Conservation (phyloP, 23 tunicate species). For the Aplidium turbinatum region DNA sequence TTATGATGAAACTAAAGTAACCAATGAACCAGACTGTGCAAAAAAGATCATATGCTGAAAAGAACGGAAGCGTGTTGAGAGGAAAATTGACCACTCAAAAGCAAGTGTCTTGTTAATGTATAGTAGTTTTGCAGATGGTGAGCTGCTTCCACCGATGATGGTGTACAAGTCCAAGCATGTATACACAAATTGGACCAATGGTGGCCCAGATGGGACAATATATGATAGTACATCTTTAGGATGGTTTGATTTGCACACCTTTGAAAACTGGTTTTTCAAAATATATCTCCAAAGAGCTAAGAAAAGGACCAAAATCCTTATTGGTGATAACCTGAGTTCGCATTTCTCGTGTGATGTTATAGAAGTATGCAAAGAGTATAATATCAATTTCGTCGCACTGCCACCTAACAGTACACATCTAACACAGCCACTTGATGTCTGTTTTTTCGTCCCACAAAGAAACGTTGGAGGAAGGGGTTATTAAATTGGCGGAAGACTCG, state of each 20-base stretch:
- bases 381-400: conserved; percentile 15
- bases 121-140: conserved; percentile 29
- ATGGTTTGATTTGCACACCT: conserved; percentile 9
- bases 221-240: conserved; percentile 23
- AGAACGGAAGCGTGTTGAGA: conserved; percentile 12
- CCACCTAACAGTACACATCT: conserved; percentile 26
- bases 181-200: conserved; percentile 13
- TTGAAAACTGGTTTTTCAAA: conserved; percentile 22
- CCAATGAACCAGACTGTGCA: conserved; percentile 25
- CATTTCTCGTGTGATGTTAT: conserved; percentile 22
- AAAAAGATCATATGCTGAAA: conserved; percentile 16
- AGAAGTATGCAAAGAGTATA: conserved; percentile 19
- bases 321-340: conserved; percentile 33
- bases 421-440: conserved; percentile 30
- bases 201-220: conserved; percentile 24
- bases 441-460: conserved; percentile 17
- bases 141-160: conserved; percentile 23
- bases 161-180: conserved; percentile 17
- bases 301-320: conserved; percentile 6
- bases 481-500: conserved; percentile 15
- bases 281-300: conserved; percentile 4
- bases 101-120: conserved; percentile 27
- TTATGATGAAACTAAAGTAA: conserved; percentile 36
- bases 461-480: conserved; percentile 17
- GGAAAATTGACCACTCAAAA: conserved; percentile 27